Base-by-base conservation (phyloP, 2,797 vertebrate genomes). In the Acanthurus leucopareius region DNA sequence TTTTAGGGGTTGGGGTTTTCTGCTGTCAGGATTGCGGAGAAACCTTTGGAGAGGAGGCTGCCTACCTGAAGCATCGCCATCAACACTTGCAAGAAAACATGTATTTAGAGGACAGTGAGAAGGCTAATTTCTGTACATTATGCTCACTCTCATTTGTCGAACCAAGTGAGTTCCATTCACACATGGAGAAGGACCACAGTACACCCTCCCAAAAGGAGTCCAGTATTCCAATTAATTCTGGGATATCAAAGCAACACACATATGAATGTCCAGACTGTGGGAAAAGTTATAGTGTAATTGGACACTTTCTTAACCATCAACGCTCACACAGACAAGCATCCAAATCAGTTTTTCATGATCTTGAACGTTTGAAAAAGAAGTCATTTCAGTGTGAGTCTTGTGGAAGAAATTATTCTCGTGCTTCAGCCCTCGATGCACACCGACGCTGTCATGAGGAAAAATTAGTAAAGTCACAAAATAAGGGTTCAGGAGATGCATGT, bases 341-440 rank as follows among this genome's bases (percentile, higher is more conserved):
- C 32, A 95, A 96, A 85, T 96, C 96, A 1, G 85, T 96, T 77
- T 95, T 95, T 82, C 90, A 94, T 56, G 92, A 96, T 75, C 83
- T 95, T 11, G 94, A 93, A 68, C 91, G 95, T 70, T 91, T 96
- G 70, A 95, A 96, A 86, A 96, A 96, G 82, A 96, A 96, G 78
- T 89, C 95, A 0, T 96, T 96, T 87, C 91, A 94, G 40, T 96
- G 96, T 5, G 94, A 95, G 57, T 91, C 91, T 7, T 96, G 96
- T 68, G 95, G 95, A 1, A 89, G 95, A 14, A 94, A 84, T 81
- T 96, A 96, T 85, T 96, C 95, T 10, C 95, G 95, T 0, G 94
- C 93, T 22, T 95, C 95, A 2, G 96, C 96, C 67, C 95, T 96
- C 1, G 95, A 96, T 17, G 96, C 96, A 7, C 96, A 96, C 64